These are phyloP conservation scores for Scleropages formosus DNA, from an alignment of 2,797 vertebrate species.

Conservation along the genomic window DNA sequence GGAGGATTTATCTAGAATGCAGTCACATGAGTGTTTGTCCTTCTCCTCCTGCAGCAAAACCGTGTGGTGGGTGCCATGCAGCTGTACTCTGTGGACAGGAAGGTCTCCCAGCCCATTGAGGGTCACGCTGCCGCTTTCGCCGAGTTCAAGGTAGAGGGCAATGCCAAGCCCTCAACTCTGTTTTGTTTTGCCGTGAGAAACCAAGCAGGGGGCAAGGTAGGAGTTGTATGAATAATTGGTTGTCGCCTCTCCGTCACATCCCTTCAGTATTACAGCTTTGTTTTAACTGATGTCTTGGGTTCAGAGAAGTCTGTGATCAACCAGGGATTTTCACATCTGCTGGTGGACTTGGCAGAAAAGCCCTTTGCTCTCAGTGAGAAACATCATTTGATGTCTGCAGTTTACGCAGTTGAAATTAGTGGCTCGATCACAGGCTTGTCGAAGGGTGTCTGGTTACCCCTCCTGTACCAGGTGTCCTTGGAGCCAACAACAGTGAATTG, in stretches of 20 bases:
- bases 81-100: conserved; percentile 88
- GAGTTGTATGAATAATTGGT: conserved; percentile 15
- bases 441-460: no score
- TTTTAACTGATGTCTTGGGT: no score
- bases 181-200: conserved; percentile 91
- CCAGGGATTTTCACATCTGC: no score
- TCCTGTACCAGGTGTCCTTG: no score
- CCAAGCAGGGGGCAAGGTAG: conserved; percentile 87
- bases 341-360: no score
- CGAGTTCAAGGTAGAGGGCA: conserved; percentile 89
- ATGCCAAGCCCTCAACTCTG: conserved; percentile 81
- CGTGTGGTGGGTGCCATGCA: conserved; percentile 93
- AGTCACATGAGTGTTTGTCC: conserved; percentile 18
- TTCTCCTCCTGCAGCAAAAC: conserved; percentile 76
- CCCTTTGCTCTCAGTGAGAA: no score
- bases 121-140: conserved; percentile 90
- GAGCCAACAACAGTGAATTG: no score
- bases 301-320: no score
- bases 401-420: no score
- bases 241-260: neutral
- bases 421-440: no score
- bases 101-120: conserved; percentile 90
- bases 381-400: no score
- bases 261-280: neutral
- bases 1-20: neutral